Evolutionary conservation across 2,888 invertebrate species (phyloP), one percentile per base, ranked within the genome.

Genomic region (Congeria kusceri): DNA sequence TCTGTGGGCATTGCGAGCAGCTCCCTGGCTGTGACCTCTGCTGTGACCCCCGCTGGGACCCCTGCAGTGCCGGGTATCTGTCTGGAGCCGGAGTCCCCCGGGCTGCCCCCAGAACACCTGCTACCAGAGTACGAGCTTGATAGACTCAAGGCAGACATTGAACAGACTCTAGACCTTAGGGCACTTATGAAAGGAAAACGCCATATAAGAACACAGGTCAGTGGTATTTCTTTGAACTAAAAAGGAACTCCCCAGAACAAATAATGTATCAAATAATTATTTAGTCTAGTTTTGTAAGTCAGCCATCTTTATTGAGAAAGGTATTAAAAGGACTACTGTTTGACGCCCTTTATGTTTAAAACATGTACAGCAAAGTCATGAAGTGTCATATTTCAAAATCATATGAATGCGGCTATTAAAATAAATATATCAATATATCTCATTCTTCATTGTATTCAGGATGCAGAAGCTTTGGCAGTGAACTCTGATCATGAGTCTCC

Each of bases 151-250:
- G 94, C 96, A 91, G 97, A 97, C 94, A 96, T 97, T 89, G 97
- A 97, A 92, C 96, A 96, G 93, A 96, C 97, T 29, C 95, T 97
- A n/a, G 96, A 96, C 89, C 94, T 96, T 80, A 94, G 95, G 79
- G 95, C 95, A 77, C 95, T 95, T 15, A 95, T 95, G 25, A 95
- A 95, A 93, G 96, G 96, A 91, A 94, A 94, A 88, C 95, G 95
- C 87, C 95, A 95, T 80, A 95, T 95, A 63, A 95, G 95, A 87
- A 95, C 95, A 58, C 95, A 95, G 94, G 95, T 95, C 92, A 87
- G 88, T 20, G 46, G 9, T 44, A n/a, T n/a, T n/a, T n/a, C n/a
- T n/a, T n/a, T n/a, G n/a, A n/a, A n/a, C n/a, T n/a, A n/a, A n/a
- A n/a, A n/a, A n/a, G n/a, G n/a, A n/a, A n/a, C n/a, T n/a, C n/a